Base-by-base conservation (phyloP, 2,888 invertebrate genomes). In the Chesias legatella region DNA sequence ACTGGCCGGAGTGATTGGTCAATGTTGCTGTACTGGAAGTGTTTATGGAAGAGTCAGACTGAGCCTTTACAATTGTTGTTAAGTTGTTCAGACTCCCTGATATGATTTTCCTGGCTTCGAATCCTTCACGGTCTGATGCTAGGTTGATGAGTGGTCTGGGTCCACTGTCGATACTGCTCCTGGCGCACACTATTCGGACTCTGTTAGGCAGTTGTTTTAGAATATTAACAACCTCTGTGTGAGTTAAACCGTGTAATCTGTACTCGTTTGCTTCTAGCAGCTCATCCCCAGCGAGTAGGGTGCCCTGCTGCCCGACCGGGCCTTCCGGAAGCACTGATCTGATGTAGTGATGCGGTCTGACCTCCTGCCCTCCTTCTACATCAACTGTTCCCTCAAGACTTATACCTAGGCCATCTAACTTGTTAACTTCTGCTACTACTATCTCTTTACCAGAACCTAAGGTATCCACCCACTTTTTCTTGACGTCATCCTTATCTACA, bases 351-450 rank as follows among this genome's bases (percentile, higher is more conserved):
- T 98, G 98, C n/a, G 99, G 99, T 58, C 98, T 91, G 25, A 98
- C 93, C 88, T 99, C 99, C 58, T 95, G 92, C 1, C 99, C 99
- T 60, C 96, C 95, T 84, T 99, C 98, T 11, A 99, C 98, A 72
- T 99, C 99, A 7, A 98, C 99, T 0, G 99, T 99, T 21, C 99
- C 99, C 85, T 99, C 98, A 51, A 99, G 90, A 76, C 98, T 98
- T 64, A 99, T 98, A 3, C 99, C 99, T 51, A 99, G 91, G 34
- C 98, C 99, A 65, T 94, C 94, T 63, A 98, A 92, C 89, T 98
- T 98, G 63, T 93, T 94, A 56, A 98, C 90, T 86, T 98, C 97
- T 43, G 97, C 96, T 55, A 98, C 94, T 73, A 98, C 92, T 71
- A 98, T 95, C 76, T 97, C 94, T 63, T 93, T 94, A 46, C 95